These are phyloP conservation scores for Streblospio benedicti DNA, from an alignment of 1,140 invertebrate species.

Conservation along the genomic window DNA sequence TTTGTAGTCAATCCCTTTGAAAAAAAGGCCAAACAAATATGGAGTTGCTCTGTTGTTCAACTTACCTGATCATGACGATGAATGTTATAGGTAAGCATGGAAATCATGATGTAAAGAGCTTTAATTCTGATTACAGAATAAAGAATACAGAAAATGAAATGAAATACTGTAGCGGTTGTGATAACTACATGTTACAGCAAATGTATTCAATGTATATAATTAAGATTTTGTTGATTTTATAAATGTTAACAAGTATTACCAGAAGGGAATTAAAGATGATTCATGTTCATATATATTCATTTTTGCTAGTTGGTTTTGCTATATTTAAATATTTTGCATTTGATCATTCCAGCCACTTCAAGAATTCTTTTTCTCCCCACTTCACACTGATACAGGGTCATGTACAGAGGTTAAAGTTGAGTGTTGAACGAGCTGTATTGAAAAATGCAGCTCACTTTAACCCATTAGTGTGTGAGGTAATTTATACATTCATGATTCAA, in stretches of 20 bases:
- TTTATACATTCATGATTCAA: neutral
- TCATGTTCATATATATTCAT: neutral
- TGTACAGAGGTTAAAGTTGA: slow-evolving; percentile 60
- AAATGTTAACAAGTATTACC: neutral
- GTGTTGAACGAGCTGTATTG: slow-evolving; percentile 47
- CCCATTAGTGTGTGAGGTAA: neutral
- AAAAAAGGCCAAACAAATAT: slow-evolving; percentile 43
- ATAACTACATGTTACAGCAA: too few species aligned
- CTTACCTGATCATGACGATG: slow-evolving; percentile 24
- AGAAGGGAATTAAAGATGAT: neutral
- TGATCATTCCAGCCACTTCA: slow-evolving; percentile 26
- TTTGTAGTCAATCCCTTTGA: slow-evolving; percentile 7
- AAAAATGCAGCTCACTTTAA: slow-evolving; percentile 29
- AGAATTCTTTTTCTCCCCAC: slow-evolving; percentile 65
- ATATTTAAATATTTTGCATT: neutral
- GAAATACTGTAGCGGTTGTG: too few species aligned
- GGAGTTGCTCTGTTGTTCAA: slow-evolving; percentile 52
- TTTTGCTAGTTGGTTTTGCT: neutral
- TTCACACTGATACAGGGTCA: slow-evolving; percentile 69
- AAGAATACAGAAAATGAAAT: too few species aligned
- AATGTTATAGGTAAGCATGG: too few species aligned
- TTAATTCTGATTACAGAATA: too few species aligned
- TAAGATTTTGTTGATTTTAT: too few species aligned
- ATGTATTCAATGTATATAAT: too few species aligned
- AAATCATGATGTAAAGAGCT: too few species aligned